Evolutionary conservation across 2,888 invertebrate genomes (phyloP).

Genomic region (Ichneumoninae sp.): DNA sequence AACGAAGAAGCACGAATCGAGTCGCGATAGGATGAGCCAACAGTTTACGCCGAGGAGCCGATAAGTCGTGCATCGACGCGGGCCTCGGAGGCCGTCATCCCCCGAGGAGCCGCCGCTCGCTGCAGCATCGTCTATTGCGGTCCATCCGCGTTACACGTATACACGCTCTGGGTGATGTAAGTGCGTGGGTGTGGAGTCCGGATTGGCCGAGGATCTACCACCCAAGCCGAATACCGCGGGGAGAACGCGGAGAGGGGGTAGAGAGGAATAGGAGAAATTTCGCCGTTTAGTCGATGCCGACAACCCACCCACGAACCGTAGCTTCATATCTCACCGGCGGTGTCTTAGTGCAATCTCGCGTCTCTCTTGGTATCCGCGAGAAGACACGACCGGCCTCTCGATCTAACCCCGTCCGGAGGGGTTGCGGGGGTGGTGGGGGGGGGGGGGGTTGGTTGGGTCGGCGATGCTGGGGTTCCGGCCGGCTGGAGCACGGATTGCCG

Average conservation of each 20-base stretch:
- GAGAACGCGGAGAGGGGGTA: not conserved
- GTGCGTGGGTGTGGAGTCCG: conserved; percentile 34
- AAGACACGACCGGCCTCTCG: conserved; percentile 58
- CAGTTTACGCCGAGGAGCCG: conserved; percentile 6
- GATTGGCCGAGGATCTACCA: conserved; percentile 32
- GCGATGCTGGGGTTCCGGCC: conserved; percentile 22
- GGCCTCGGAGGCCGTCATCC: conserved; percentile 10
- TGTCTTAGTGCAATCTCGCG: conserved; percentile 18
- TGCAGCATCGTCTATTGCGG: conserved; percentile 6
- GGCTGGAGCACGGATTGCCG: conserved; percentile 56
- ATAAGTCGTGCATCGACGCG: conserved; percentile 13
- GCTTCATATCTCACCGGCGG: conserved; percentile 10
- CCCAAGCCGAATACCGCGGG: not conserved
- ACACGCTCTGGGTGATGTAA: conserved; percentile 22
- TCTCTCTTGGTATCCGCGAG: conserved; percentile 24
- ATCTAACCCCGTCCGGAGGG: conserved; percentile 50
- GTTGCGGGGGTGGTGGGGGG: conserved; percentile 35
- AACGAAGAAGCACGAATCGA: not conserved
- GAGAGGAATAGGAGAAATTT: conserved; percentile 24
- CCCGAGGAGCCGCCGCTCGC: not conserved
- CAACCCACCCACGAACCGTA: conserved; percentile 22
- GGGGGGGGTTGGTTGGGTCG: conserved; percentile 48
- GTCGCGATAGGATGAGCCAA: conserved; percentile 17
- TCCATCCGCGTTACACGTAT: not conserved
- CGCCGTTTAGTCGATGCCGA: conserved; percentile 46